phyloP scores from a whole-genome alignment of 2,888 invertebrate species.

The Poecilobothrus nobilitatus region DNA sequence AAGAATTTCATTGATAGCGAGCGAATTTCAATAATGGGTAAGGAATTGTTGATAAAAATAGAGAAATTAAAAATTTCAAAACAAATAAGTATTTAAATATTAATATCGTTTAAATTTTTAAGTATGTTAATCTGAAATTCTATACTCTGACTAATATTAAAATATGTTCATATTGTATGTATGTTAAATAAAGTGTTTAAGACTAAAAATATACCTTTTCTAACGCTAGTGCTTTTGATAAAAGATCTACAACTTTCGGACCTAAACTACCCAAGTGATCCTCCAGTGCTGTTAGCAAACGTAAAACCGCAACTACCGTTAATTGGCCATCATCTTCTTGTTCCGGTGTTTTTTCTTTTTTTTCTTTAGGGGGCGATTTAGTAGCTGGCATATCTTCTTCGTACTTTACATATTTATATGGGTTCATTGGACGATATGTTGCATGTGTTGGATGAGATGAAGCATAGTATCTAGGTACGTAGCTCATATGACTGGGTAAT shows the following conservation, averaged over 20 bases:
- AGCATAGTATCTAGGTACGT: constrained; percentile 16
- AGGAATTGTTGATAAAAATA: no score
- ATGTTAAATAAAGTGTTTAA: no score
- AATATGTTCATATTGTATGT: no score
- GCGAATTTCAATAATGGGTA: no score
- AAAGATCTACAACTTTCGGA: constrained; percentile 65
- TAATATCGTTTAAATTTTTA: no score
- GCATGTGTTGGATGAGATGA: constrained; percentile 14
- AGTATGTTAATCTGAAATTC: no score
- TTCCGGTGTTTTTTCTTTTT: constrained; percentile 38
- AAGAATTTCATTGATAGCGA: no score
- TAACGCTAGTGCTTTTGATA: constrained; percentile 68
- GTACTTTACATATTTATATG: constrained; percentile 39
- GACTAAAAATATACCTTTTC: constrained; percentile 49
- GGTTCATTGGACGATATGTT: constrained; percentile 36
- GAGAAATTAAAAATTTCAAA: no score
- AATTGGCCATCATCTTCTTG: constrained; percentile 46
- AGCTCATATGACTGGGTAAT: not conserved
- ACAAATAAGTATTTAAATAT: no score
- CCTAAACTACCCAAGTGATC: constrained; percentile 77
- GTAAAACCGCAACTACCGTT: constrained; percentile 58
- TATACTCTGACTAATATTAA: no score
- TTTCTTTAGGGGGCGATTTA: constrained; percentile 30
- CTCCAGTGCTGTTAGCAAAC: constrained; percentile 71
- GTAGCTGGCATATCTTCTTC: constrained; percentile 32